Evolutionary conservation across 92 coral and sea anemone genomes (phyloP).

Genomic region (Paragorgia papillata): DNA sequence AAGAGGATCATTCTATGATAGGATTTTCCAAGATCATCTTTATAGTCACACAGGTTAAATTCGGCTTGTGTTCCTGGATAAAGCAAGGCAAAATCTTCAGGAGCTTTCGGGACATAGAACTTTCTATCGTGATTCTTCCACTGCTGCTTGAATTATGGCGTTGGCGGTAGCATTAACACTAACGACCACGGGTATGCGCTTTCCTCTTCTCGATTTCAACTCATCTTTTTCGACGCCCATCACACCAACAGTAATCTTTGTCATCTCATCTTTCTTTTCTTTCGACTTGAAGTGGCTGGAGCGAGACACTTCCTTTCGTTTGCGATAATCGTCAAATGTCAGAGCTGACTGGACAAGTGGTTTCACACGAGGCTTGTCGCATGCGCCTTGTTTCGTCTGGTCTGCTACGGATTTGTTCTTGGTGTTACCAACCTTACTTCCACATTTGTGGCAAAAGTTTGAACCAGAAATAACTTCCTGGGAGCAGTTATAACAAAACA

Average conservation of each 20-base stretch:
- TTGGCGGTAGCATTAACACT: conserved; percentile 26
- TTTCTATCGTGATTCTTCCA: conserved; percentile 29
- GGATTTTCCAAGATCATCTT: conserved; percentile 27
- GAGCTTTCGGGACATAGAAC: conserved; percentile 17
- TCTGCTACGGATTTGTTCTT: conserved; percentile 25
- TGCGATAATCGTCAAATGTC: conserved; percentile 22
- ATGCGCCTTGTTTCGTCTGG: conserved; percentile 24
- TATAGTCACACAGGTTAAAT: conserved; percentile 34
- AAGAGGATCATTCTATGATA: conserved; percentile 19
- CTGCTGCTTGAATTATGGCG: conserved; percentile 22
- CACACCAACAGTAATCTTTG: conserved; percentile 21
- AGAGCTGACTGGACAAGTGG: conserved; percentile 34
- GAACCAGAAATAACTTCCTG: conserved; percentile 27
- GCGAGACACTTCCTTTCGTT: conserved; percentile 30
- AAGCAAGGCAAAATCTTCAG: conserved; percentile 28
- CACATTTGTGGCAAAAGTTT: conserved; percentile 24
- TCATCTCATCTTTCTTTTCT: conserved; percentile 7
- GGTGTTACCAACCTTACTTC: conserved; percentile 20
- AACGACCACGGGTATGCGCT: conserved; percentile 26
- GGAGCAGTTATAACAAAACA: conserved; percentile 32
- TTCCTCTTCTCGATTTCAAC: no score
- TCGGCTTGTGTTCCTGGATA: conserved; percentile 26
- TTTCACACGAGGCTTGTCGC: not conserved
- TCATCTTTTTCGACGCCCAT: conserved; percentile 41
- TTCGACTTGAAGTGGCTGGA: conserved; percentile 29